Base-by-base conservation (phyloP, 2,113 vertebrate species). In the Gracilinanus agilis region DNA sequence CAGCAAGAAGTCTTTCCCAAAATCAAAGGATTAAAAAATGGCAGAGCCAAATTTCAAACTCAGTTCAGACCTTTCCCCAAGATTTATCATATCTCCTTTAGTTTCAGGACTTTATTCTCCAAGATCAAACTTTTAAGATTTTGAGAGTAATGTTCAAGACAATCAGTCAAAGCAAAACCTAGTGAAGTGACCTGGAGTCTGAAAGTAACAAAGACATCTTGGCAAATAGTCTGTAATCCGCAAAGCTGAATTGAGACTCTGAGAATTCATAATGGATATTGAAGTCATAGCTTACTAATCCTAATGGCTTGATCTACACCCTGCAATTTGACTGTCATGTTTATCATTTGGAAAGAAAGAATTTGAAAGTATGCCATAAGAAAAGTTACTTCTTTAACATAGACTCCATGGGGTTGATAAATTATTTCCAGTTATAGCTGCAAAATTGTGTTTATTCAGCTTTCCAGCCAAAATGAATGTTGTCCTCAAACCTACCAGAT, bases 391-490 rank as follows among this genome's bases (percentile, higher is more conserved):
- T 94, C 91, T 97, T 95, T 95, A 95, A 97, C 98, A 97, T 96
- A 83, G 96, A 96, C 90, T 95, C 88, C 44, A 49, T 53, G 1
- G 1, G 94, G 93, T 95, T 98, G 92, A 94, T 97, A 97, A 97
- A 94, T 91, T 91, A 94, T 96, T 91, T 96, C 89, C 90, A 61
- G n/a, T 92, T 97, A 90, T 92, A 94, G 97, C 13, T 93, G 21
- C 95, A 97, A 97, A 97, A 96, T 94, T 88, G 53, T 95, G 56
- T 97, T 98, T 98, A 97, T 97, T 98, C 96, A 97, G 95, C 91
- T 97, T 97, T 97, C 91, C 55, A 97, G 91, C 97, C 90, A 96
- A 97, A 98, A 98, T 97, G 93, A 98, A 97, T 98, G 94, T 95
- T 97, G 91, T 96, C 95, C 92, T 96, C 56, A 94, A 92, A 58